phyloP scores from a whole-genome alignment of 2,888 invertebrate genomes.

The Drepanosiphum platanoidis region DNA sequence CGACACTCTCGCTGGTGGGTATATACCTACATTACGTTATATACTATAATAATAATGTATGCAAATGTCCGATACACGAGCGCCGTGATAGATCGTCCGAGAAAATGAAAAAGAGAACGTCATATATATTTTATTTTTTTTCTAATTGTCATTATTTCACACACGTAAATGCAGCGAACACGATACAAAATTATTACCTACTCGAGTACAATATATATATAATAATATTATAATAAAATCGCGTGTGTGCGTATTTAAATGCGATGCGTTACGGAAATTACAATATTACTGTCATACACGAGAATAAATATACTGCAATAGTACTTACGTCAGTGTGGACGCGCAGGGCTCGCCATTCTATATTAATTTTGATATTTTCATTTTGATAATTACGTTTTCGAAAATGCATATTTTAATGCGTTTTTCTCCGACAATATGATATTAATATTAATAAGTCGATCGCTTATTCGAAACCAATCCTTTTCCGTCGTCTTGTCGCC shows the following conservation, averaged over 20 bases:
- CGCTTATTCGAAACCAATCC: too few species aligned
- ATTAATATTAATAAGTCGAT: not conserved
- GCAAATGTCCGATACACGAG: not conserved
- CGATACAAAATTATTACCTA: not conserved
- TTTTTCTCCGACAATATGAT: not conserved
- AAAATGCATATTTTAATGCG: not conserved
- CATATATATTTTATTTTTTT: not conserved
- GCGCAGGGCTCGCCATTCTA: too few species aligned
- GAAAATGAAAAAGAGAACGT: slow-evolving; percentile 36
- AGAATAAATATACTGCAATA: too few species aligned
- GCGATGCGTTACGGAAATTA: not conserved
- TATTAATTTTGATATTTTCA: too few species aligned
- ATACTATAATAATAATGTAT: not conserved
- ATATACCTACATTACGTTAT: not conserved
- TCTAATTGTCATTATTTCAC: slow-evolving; percentile 4
- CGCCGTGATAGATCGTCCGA: slow-evolving; percentile 32
- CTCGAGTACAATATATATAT: too few species aligned
- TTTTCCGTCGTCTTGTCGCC: too few species aligned
- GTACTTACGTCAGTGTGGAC: too few species aligned
- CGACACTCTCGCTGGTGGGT: not conserved
- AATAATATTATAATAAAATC: not conserved
- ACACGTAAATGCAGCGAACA: not conserved
- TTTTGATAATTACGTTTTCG: too few species aligned
- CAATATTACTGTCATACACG: not conserved
- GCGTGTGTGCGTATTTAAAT: not conserved